Evolutionary conservation across 2,797 vertebrate species (phyloP).

Genomic region (Chloroceryle inda): DNA sequence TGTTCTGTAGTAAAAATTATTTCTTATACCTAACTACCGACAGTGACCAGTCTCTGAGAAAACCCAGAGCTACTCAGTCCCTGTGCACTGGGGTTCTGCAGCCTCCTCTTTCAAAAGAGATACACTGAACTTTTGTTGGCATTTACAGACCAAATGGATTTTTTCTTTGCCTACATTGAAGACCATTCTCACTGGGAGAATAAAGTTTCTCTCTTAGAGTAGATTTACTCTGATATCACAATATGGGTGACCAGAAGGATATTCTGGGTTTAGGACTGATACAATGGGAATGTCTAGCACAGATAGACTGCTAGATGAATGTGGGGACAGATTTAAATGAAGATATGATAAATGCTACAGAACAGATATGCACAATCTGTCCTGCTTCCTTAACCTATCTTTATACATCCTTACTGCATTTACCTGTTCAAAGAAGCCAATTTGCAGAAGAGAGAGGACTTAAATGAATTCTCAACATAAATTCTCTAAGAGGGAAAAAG

Average conservation of each 20-base stretch:
- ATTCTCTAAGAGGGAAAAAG: neutral
- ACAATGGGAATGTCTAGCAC: neutral
- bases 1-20: neutral
- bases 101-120: neutral
- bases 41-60: neutral
- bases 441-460: neutral
- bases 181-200: neutral
- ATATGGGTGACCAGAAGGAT: neutral
- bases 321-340: neutral
- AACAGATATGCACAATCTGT: rapidly evolving
- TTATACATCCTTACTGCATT: neutral
- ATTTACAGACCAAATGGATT: neutral
- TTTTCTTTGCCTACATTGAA: neutral
- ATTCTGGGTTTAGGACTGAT: neutral
- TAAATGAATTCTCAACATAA: neutral
- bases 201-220: neutral
- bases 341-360: neutral
- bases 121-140: neutral
- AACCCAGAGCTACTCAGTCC: neutral
- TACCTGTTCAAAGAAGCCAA: neutral
- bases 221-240: neutral
- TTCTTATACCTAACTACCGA: neutral
- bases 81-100: rapidly evolving
- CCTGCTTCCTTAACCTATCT: neutral
- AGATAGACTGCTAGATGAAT: neutral